phyloP scores from a whole-genome alignment of 2,888 invertebrate species.

The Megalurothrips usitatus region DNA sequence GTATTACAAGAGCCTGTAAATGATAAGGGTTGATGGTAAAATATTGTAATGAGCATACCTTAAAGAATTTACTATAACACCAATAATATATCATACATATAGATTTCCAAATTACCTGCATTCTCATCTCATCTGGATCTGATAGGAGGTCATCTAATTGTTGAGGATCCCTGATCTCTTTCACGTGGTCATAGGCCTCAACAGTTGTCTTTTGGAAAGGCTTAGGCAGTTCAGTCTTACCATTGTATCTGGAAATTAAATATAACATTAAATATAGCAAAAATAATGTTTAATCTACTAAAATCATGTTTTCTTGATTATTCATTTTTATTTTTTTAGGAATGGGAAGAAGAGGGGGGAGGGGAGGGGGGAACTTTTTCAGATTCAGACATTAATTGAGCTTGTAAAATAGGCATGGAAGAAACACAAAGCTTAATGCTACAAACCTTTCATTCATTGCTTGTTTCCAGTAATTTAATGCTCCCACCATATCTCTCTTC shows the following conservation, averaged over 20 bases:
- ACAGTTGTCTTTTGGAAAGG: constrained; percentile 64
- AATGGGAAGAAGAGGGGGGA: no score
- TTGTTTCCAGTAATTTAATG: constrained; percentile 81
- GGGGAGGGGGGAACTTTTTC: no score
- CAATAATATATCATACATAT: not conserved
- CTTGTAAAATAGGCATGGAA: not conserved
- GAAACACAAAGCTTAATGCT: no score
- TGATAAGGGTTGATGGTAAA: not conserved
- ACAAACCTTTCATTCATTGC: constrained; percentile 81
- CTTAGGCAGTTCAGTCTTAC: constrained; percentile 56
- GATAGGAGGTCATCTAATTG: constrained; percentile 80
- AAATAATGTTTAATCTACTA: no score
- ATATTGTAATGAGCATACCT: no score
- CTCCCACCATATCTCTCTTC: constrained; percentile 87
- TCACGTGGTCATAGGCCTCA: constrained; percentile 82
- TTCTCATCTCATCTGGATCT: constrained; percentile 94
- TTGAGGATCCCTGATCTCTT: constrained; percentile 73
- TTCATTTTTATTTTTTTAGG: no score
- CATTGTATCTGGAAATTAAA: constrained; percentile 20
- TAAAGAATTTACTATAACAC: no score
- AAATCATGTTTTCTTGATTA: no score
- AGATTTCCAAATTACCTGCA: constrained; percentile 65
- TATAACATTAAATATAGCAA: no score
- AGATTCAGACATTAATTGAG: no score
- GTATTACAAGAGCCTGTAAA: constrained; percentile 31